Percentiles rank a stretch among this genome's conserved stretches.
phyloP scores from a whole-genome alignment of 2,797 vertebrate genomes.

The Poecilia wingei region DNA sequence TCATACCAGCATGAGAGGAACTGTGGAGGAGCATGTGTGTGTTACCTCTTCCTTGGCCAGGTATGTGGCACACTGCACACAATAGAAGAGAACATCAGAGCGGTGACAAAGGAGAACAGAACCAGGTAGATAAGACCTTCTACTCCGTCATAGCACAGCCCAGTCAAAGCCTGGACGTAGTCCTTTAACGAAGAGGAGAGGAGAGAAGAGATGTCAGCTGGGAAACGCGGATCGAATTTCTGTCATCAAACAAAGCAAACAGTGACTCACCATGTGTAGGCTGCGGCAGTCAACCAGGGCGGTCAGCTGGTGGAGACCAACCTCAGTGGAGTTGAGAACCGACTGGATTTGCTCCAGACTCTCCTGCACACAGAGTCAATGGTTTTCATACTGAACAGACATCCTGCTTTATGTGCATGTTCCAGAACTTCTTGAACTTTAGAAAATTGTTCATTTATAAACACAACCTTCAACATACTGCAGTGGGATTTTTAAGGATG shows the following conservation, averaged over 20 bases:
- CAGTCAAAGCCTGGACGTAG: conserved; percentile 93
- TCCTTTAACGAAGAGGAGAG: conserved; percentile 79
- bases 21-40: conserved; percentile 28
- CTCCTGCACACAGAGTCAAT: conserved; percentile 69
- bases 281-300: conserved; percentile 95
- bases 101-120: conserved; percentile 97
- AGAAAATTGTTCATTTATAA: not conserved
- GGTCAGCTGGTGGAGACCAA: conserved; percentile 92
- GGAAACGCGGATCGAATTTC: not conserved
- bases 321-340: conserved; percentile 89
- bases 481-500: not conserved
- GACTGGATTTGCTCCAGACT: conserved; percentile 88
- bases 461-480: not conserved
- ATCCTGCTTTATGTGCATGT: not conserved
- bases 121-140: conserved; percentile 99
- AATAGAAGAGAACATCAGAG: conserved; percentile 98
- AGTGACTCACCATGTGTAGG: conserved; percentile 90
- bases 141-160: conserved; percentile 95
- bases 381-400: conserved; percentile 19
- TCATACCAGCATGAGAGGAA: conserved; percentile 13
- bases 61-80: conserved; percentile 97
- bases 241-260: conserved; percentile 14
- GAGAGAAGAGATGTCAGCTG: not conserved
- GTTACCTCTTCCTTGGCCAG: conserved; percentile 96
- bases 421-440: not conserved